Evolutionary conservation across 2,113 vertebrate species (phyloP), one percentile per base, ranked within the genome.

Genomic region (Neotoma lepida): DNA sequence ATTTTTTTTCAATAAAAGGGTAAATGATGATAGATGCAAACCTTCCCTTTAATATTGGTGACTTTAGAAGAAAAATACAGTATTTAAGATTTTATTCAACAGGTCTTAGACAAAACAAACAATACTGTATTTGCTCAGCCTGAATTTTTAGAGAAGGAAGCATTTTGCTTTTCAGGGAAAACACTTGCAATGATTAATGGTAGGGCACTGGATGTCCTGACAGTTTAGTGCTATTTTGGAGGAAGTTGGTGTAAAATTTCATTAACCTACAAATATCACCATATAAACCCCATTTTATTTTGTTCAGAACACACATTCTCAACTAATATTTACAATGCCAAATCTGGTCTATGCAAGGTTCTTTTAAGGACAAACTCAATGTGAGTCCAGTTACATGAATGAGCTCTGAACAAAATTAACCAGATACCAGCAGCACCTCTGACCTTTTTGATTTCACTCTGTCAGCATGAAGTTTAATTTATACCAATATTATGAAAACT

Each of bases 401-500:
- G 73, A 84, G 7, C 44, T 89, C 81, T 76, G 13, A 30, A 39
- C 6, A 89, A 86, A 91, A 94, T 76, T 92, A 94, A 3, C 39
- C n/a, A 88, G 92, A 87, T 66, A 77, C 0, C 3, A 61, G 88
- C 7, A 64, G 76, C 44, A 74, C 20, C 80, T 71, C 41, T 92
- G 41, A 91, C 28, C 33, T 51, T 89, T 68, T 6, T 85, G 56
- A 12, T 26, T 93, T 86, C 58, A 87, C 41, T 6, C 63, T 73
- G 6, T 41, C 14, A 61, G 18, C 20, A 56, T 89, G 54, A 94
- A 90, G 73, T 94, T 85, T 88, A 90, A 95, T 66, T 93, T 94
- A 68, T 46, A 46, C 20, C 35, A 76, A 12, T 86, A 88, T 89
- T 76, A 4, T 73, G 4, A 63, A 96, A 87, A 77, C 17, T 82